These are phyloP conservation scores for Globicephala melas DNA, from an alignment of 2,113 vertebrate genomes.

Conservation along the genomic window DNA sequence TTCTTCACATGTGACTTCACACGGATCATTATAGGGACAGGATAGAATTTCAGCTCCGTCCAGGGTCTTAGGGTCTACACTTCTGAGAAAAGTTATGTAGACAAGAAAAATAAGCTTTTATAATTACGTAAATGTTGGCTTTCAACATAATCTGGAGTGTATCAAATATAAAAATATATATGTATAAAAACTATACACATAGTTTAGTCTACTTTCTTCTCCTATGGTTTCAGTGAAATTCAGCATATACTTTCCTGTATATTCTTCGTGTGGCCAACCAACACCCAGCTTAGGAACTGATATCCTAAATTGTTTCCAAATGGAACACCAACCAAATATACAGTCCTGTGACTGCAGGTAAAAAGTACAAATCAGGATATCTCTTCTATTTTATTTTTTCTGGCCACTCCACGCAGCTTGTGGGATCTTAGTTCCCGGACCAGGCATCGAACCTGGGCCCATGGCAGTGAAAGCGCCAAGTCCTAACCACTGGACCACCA, in stretches of 20 bases:
- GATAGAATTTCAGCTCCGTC: background rate
- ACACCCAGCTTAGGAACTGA: background rate
- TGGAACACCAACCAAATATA: background rate
- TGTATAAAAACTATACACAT: background rate
- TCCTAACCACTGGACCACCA: background rate
- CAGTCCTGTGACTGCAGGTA: background rate
- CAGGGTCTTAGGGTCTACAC: background rate
- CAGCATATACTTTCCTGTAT: background rate
- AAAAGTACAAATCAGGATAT: conserved; percentile 25
- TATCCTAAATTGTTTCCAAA: background rate
- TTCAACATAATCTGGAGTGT: background rate
- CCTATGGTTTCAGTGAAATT: background rate
- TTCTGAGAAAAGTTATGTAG: background rate
- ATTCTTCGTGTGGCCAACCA: background rate
- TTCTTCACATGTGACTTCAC: background rate
- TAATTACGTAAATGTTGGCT: background rate
- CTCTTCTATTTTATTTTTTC: background rate
- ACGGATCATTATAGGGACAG: background rate
- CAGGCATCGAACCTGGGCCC: background rate
- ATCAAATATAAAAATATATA: background rate
- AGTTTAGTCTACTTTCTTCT: background rate
- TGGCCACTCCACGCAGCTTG: background rate
- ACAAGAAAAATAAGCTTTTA: background rate
- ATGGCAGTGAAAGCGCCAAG: background rate
- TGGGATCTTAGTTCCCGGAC: background rate